Percentiles rank a stretch among this genome's conserved stretches.
These are phyloP conservation scores for Pachymerium ferrugineum DNA, from an alignment of 2,888 invertebrate species.

Conservation along the genomic window DNA sequence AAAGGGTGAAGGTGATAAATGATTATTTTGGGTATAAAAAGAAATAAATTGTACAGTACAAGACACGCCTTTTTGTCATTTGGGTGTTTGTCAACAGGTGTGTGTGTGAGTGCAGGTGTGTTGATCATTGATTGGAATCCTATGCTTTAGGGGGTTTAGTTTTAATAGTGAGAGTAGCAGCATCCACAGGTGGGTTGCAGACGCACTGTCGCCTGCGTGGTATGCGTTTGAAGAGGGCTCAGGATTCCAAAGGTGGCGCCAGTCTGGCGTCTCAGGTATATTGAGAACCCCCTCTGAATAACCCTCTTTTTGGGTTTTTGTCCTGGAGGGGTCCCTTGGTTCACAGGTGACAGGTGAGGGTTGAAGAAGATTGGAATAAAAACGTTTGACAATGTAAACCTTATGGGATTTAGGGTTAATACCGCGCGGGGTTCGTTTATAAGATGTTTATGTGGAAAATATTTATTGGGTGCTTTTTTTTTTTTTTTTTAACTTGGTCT, in stretches of 20 bases:
- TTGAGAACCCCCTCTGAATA: background rate
- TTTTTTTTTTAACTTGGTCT: too few species aligned
- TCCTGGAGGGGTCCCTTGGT: background rate
- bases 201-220: slow-evolving; percentile 11
- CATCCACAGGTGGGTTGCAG: slow-evolving; percentile 18
- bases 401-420: background rate
- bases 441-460: too few species aligned
- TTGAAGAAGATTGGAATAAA: background rate
- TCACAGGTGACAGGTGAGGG: slow-evolving; percentile 1
- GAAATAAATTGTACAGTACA: too few species aligned
- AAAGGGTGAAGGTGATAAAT: background rate
- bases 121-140: background rate
- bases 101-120: slow-evolving; percentile 8
- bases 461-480: background rate
- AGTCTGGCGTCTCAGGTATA: background rate
- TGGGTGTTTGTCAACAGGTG: background rate
- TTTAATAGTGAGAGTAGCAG: background rate
- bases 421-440: too few species aligned
- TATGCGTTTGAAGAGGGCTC: background rate
- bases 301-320: background rate
- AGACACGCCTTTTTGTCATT: too few species aligned
- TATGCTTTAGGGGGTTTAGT: background rate
- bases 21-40: background rate
- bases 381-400: background rate
- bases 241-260: background rate